A percentile compares a stretch with the other conserved stretches of the same genome.
Evolutionary conservation across 2,113 vertebrate genomes (phyloP).

Genomic region (Clupea harengus): DNA sequence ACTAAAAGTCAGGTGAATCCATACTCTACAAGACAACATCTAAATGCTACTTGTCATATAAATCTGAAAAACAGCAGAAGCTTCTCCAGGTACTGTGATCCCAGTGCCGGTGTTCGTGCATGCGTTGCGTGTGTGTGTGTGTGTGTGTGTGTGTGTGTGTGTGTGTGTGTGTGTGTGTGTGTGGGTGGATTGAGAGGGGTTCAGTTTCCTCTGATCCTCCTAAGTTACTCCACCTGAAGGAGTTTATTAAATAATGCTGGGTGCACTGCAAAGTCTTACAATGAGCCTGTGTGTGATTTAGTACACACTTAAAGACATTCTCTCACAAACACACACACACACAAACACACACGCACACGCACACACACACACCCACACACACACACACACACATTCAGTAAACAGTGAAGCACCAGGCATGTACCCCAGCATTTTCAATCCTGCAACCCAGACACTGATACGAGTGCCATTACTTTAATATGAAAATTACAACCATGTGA

Average conservation of each 20-base stretch:
- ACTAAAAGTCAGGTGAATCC: not conserved
- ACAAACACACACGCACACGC: not conserved
- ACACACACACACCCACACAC: not conserved
- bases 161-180: not conserved
- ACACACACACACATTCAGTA: not conserved
- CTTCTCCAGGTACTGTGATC: too few relatives aligned
- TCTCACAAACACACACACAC: not conserved
- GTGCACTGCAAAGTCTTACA: not conserved
- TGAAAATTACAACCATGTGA: conserved; percentile 72
- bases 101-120: not conserved
- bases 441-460: conserved; percentile 52
- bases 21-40: not conserved
- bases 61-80: not conserved
- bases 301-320: not conserved
- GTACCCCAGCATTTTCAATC: not conserved
- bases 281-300: conserved; percentile 40
- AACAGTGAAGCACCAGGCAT: not conserved
- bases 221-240: conserved; percentile 3
- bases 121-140: not conserved
- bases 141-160: not conserved
- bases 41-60: not conserved
- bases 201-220: not conserved
- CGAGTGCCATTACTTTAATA: conserved; percentile 66
- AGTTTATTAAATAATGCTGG: not conserved
- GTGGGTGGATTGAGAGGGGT: not conserved